A percentile compares a stretch with the other conserved stretches of the same genome.
These are phyloP conservation scores for Coryphaenoides rupestris DNA, from an alignment of 2,113 vertebrate species.

Conservation along the genomic window DNA sequence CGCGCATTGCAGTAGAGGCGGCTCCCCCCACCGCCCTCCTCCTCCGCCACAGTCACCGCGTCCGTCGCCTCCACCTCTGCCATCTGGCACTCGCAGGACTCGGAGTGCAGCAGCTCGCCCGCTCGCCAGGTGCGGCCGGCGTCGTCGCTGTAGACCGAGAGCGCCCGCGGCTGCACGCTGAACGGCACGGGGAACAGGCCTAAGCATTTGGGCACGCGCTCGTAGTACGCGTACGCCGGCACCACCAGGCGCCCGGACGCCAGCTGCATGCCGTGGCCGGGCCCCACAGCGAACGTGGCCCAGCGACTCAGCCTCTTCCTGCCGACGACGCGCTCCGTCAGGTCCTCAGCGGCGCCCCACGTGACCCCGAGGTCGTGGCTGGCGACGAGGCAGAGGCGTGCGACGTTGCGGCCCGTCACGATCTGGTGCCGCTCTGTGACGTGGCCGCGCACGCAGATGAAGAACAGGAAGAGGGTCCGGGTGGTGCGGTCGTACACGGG, in stretches of 20 bases:
- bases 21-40: slow-evolving; percentile 39
- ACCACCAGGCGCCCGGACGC: slow-evolving; percentile 79
- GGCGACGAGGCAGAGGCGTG: slow-evolving; percentile 83
- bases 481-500: slow-evolving; percentile 71
- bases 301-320: slow-evolving; percentile 74
- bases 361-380: slow-evolving; percentile 80
- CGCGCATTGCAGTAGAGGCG: slow-evolving; percentile 88
- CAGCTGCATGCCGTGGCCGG: slow-evolving; percentile 86
- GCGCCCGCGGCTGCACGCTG: slow-evolving; percentile 66
- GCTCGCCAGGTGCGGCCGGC: slow-evolving; percentile 75
- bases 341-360: slow-evolving; percentile 79
- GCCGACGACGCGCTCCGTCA: slow-evolving; percentile 83
- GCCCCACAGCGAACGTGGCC: slow-evolving; percentile 91
- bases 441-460: slow-evolving; percentile 77
- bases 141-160: slow-evolving; percentile 86
- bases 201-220: slow-evolving; percentile 47
- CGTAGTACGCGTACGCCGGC: slow-evolving; percentile 82
- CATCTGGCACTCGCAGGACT: slow-evolving; percentile 84
- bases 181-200: slow-evolving; percentile 46
- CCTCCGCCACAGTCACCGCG: too few relatives aligned
- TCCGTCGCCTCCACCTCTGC: too few relatives aligned
- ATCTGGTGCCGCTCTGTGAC: slow-evolving; percentile 81
- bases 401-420: slow-evolving; percentile 77
- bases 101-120: slow-evolving; percentile 56
- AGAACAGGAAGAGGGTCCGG: slow-evolving; percentile 82